Percentiles rank a stretch among this genome's conserved stretches.
Conservation (phyloP, 2,888 invertebrate species). For the Atethmia centrago region DNA sequence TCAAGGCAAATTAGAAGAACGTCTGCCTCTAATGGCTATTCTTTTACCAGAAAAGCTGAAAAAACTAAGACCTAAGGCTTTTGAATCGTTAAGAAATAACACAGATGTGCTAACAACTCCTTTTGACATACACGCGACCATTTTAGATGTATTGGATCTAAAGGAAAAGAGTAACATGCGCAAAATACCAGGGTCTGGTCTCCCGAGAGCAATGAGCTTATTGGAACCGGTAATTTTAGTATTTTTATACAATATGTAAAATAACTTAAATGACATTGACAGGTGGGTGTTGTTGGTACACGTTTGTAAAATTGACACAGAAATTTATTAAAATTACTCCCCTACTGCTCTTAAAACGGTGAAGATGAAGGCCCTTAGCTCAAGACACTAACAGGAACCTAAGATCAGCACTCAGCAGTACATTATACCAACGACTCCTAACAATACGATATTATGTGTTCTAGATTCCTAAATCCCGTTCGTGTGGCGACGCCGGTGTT, state of each 20-base stretch:
- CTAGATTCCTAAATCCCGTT: constrained; percentile 93
- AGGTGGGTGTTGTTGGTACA: not conserved
- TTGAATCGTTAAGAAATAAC: constrained; percentile 92
- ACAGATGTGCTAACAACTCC: constrained; percentile 94
- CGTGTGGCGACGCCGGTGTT: constrained; percentile 96
- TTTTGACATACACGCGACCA: constrained; percentile 94
- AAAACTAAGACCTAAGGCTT: constrained; percentile 90
- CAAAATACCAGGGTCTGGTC: constrained; percentile 86
- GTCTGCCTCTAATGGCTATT: constrained; percentile 96
- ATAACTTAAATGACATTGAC: not conserved
- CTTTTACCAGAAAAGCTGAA: constrained; percentile 93
- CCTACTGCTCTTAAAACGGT: too few species aligned
- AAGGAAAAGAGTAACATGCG: constrained; percentile 75
- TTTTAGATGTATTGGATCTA: constrained; percentile 92
- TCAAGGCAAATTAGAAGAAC: constrained; percentile 97
- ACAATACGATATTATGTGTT: not conserved
- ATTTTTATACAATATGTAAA: not conserved
- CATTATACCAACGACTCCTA: not conserved
- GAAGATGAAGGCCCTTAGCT: not conserved
- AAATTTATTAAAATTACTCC: too few species aligned
- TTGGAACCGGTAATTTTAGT: constrained; percentile 89
- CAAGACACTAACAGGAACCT: not conserved
- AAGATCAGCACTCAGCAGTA: not conserved
- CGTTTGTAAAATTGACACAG: not conserved
- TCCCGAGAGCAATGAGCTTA: constrained; percentile 90